Evolutionary conservation across 2,888 invertebrate species (phyloP).

Genomic region (Pollenia angustigena): DNA sequence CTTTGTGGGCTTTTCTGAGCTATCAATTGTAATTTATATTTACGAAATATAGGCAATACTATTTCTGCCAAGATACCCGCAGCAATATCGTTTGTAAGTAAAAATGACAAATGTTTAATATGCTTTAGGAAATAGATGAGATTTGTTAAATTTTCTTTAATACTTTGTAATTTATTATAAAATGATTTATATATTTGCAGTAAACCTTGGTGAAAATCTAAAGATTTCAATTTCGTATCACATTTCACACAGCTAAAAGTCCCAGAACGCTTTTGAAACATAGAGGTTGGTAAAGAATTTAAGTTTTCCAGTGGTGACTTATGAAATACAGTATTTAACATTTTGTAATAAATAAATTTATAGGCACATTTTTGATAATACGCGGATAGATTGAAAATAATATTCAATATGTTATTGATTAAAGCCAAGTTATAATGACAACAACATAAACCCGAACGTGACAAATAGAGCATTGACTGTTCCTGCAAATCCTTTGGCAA

Average conservation of each 20-base stretch:
- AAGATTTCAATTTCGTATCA: conserved; percentile 80
- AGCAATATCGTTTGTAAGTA: conserved; percentile 80
- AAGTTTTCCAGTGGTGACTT: conserved; percentile 60
- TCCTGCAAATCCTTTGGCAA: conserved; percentile 78
- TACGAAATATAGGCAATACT: conserved; percentile 82
- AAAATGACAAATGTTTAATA: conserved; percentile 81
- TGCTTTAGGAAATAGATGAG: conserved; percentile 81
- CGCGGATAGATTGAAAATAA: conserved; percentile 75
- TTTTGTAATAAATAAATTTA: conserved; percentile 80
- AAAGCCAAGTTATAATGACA: conserved; percentile 81
- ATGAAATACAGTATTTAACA: conserved; percentile 80
- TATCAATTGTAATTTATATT: conserved; percentile 76
- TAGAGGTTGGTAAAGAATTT: neutral
- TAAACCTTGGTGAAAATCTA: conserved; percentile 79
- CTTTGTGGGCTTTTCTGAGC: conserved; percentile 25
- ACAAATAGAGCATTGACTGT: conserved; percentile 79
- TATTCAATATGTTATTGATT: conserved; percentile 77
- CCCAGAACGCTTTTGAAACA: conserved; percentile 40
- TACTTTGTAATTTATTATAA: conserved; percentile 60
- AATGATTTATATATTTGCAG: conserved; percentile 78
- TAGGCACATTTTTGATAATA: conserved; percentile 80
- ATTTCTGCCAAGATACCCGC: conserved; percentile 81
- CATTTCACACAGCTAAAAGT: conserved; percentile 78
- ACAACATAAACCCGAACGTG: conserved; percentile 81
- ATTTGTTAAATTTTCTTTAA: conserved; percentile 56